Conservation (phyloP, 2,113 vertebrate genomes). For the Halichoerus grypus region DNA sequence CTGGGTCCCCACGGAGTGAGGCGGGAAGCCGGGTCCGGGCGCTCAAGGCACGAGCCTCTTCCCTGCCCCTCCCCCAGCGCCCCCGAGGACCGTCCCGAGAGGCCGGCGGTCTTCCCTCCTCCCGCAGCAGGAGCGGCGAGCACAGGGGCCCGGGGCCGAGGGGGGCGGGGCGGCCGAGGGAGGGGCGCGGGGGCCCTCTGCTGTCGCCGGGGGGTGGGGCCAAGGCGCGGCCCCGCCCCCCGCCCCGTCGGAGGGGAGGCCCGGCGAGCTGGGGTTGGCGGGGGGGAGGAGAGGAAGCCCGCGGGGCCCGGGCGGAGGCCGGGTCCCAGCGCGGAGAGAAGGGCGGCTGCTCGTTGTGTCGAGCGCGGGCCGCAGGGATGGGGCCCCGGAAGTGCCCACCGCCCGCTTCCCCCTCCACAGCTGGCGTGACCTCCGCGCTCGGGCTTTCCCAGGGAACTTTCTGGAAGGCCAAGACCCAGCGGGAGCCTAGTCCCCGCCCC, state of each 20-base stretch:
- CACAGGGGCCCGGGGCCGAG: not conserved
- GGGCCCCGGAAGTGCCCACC: not conserved
- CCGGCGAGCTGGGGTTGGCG: no score
- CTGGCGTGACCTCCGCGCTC: not conserved
- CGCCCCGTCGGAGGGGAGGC: fast-evolving
- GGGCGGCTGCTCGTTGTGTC: not conserved
- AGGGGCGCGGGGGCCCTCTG: not conserved
- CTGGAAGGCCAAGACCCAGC: not conserved
- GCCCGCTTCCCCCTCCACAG: no score
- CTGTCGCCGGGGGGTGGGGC: not conserved
- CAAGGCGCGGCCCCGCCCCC: fast-evolving
- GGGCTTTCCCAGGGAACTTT: conserved; percentile 5
- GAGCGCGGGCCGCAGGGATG: fast-evolving
- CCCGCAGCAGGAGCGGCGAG: not conserved
- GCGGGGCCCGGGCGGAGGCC: no score
- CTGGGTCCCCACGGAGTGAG: not conserved
- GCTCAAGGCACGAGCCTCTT: not conserved
- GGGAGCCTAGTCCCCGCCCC: not conserved
- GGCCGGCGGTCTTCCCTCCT: not conserved
- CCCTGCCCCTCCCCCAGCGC: not conserved
- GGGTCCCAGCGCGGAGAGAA: fast-evolving
- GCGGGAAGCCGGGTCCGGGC: not conserved
- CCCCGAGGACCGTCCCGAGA: not conserved
- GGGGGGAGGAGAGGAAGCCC: fast-evolving
- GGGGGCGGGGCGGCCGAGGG: no score